These are phyloP conservation scores for Drosophila tropicalis DNA, from an alignment of 1,140 invertebrate species.

Conservation along the genomic window DNA sequence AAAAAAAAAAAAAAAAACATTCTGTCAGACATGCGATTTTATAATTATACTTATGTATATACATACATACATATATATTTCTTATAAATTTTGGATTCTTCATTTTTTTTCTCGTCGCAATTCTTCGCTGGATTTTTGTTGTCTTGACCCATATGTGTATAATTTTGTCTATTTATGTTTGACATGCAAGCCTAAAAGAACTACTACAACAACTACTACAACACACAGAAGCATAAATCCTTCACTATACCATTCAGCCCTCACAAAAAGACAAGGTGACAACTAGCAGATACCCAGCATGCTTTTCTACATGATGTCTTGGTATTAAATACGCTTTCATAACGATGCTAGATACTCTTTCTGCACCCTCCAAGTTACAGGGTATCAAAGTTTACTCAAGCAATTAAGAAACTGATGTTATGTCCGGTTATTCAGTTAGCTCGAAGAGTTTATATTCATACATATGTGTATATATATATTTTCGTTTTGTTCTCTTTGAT, in stretches of 20 bases:
- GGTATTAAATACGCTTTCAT: no score
- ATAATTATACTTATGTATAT: conserved; percentile 64
- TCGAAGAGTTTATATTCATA: conserved; percentile 11
- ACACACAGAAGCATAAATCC: conserved; percentile 1
- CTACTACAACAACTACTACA: not conserved
- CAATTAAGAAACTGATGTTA: conserved; percentile 50
- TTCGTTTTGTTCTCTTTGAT: conserved; percentile 59
- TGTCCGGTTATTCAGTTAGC: conserved; percentile 45
- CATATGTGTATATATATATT: conserved; percentile 18
- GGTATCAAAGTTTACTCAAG: conserved; percentile 43
- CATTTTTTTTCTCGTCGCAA: not conserved
- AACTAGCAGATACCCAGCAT: not conserved
- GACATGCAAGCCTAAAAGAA: conserved; percentile 32
- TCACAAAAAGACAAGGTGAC: no score
- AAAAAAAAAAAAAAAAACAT: conserved; percentile 18
- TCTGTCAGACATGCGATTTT: conserved; percentile 76
- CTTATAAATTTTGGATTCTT: conserved; percentile 37
- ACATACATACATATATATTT: conserved; percentile 41
- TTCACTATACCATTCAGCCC: no score
- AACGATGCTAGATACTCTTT: no score
- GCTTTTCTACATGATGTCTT: no score
- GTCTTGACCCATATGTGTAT: conserved; percentile 48
- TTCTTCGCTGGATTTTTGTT: not conserved
- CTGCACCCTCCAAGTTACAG: not conserved
- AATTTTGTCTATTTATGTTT: conserved; percentile 53